Evolutionary conservation across 30 jellyfish, hydroid and myxozoan genomes (phyloP).

Genomic region (Aurelia sp.): DNA sequence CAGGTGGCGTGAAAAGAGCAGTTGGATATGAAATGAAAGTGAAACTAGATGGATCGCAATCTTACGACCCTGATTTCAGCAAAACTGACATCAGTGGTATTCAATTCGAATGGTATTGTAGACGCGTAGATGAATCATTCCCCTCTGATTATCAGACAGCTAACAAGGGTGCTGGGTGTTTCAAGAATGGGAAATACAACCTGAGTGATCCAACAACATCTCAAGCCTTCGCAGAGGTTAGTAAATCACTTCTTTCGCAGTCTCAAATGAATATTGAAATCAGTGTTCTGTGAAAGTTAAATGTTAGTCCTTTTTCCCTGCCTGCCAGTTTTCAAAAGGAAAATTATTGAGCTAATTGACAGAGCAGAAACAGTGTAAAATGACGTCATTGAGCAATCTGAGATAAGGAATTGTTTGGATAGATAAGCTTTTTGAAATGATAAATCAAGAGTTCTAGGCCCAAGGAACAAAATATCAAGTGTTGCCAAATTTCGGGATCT

Average conservation of each 20-base stretch:
- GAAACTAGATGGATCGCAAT: conserved; percentile 75
- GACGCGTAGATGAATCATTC: conserved; percentile 66
- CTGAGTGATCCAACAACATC: conserved; percentile 12
- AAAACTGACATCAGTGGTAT: conserved; percentile 60
- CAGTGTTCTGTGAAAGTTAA: too few species aligned
- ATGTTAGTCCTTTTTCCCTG: too few species aligned
- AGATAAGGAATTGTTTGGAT: too few species aligned
- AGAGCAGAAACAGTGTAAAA: too few species aligned
- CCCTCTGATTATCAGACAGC: conserved; percentile 32
- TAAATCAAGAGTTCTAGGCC: too few species aligned
- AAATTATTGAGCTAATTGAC: too few species aligned
- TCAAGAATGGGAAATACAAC: conserved; percentile 59
- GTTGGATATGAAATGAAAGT: conserved; percentile 75
- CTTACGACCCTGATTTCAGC: conserved; percentile 86
- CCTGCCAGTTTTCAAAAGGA: too few species aligned
- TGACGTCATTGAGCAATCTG: too few species aligned
- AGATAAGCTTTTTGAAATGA: too few species aligned
- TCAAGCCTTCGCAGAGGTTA: conserved; percentile 21
- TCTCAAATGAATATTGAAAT: too few species aligned
- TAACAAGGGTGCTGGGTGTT: conserved; percentile 80
- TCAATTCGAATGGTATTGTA: conserved; percentile 84
- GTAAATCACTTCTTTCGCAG: not conserved
- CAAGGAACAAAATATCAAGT: too few species aligned
- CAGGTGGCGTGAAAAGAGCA: conserved; percentile 95
- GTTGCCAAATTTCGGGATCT: too few species aligned